Evolutionary conservation across 2,113 vertebrate species (phyloP).

Genomic region (Trachemys scripta): DNA sequence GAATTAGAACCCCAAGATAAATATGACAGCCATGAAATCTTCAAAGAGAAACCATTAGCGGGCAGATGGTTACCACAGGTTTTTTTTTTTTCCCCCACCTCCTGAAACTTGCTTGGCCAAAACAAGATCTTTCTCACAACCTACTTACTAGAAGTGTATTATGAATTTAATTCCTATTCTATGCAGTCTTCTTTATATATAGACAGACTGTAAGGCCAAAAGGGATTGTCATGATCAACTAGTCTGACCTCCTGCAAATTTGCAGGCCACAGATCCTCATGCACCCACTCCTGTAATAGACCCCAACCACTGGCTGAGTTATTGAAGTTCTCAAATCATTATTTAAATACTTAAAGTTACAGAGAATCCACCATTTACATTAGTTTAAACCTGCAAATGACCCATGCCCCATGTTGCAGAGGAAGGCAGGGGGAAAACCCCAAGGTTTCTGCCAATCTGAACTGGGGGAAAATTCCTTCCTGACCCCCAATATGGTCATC

Average conservation of each 20-base stretch:
- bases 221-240: background rate
- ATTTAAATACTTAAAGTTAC: no score
- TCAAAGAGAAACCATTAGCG: background rate
- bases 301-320: background rate
- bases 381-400: no score
- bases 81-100: background rate
- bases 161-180: background rate
- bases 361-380: no score
- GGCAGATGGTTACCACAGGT: background rate
- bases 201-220: background rate
- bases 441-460: no score
- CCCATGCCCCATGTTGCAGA: no score
- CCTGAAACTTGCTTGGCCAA: background rate
- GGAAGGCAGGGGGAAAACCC: no score
- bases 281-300: background rate
- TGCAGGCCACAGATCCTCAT: background rate
- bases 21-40: background rate
- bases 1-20: background rate
- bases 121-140: background rate
- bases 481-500: no score
- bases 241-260: background rate
- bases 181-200: background rate
- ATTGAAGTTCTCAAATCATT: no score
- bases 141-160: background rate
- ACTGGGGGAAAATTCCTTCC: no score